Conservation (phyloP, 2,113 vertebrate species). For the Plotosus lineatus region DNA sequence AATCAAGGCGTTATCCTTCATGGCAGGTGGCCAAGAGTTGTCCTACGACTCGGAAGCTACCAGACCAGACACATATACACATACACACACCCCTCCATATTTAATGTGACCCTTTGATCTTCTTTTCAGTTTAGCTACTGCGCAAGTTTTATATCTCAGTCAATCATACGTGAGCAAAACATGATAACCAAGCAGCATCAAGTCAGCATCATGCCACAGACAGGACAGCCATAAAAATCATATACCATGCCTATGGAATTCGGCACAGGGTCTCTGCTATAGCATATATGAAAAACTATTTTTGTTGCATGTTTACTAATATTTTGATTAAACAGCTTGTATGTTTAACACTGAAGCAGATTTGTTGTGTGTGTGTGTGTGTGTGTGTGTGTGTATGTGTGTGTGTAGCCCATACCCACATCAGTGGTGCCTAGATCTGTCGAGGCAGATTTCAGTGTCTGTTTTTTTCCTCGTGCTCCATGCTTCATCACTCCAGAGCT, state of each 20-base stretch:
- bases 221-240: too few species aligned
- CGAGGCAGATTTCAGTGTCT: constrained; percentile 93
- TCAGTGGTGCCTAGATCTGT: constrained; percentile 94
- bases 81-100: too few species aligned
- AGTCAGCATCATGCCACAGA: background rate
- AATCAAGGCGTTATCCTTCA: too few species aligned
- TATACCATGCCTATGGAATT: too few species aligned
- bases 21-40: too few species aligned
- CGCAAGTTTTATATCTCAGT: too few species aligned
- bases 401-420: constrained; percentile 78
- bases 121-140: background rate
- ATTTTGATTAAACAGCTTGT: background rate
- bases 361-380: background rate
- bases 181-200: too few species aligned
- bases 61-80: too few species aligned
- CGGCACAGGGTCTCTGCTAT: too few species aligned
- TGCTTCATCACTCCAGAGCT: constrained; percentile 89
- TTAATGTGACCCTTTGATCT: too few species aligned
- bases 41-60: too few species aligned
- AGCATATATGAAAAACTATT: background rate
- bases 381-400: background rate
- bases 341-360: background rate
- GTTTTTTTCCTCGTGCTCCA: constrained; percentile 86
- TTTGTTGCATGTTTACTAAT: background rate
- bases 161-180: too few species aligned